Percentiles rank a stretch among this genome's conserved stretches.
These are phyloP conservation scores for Lutjanus campechanus DNA, from an alignment of 2,797 vertebrate genomes.

Conservation along the genomic window DNA sequence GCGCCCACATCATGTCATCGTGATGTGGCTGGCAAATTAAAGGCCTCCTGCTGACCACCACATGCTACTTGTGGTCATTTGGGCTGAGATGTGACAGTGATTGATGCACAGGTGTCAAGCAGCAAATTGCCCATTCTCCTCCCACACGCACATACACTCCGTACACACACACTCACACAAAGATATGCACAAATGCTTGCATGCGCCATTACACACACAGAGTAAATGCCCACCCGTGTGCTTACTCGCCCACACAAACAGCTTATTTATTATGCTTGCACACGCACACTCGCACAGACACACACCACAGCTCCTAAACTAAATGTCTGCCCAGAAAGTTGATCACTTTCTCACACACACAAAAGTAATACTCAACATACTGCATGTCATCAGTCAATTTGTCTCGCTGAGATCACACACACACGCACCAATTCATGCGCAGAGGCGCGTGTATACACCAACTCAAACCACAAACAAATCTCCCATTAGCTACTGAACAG, in stretches of 20 bases:
- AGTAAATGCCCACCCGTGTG: constrained; percentile 35
- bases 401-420: not conserved
- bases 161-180: not conserved
- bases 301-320: not conserved
- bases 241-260: constrained; percentile 25
- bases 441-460: not conserved
- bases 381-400: constrained; percentile 3
- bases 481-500: not conserved
- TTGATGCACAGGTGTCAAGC: constrained; percentile 51
- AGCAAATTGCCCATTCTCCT: constrained; percentile 38
- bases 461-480: not conserved
- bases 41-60: constrained; percentile 21
- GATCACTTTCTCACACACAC: not conserved
- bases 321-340: not conserved
- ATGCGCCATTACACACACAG: constrained; percentile 20
- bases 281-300: not conserved
- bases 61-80: constrained; percentile 9
- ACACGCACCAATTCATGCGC: not conserved
- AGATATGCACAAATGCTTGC: constrained; percentile 32
- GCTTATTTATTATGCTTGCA: constrained; percentile 32
- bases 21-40: constrained; percentile 27
- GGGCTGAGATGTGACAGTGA: constrained; percentile 46
- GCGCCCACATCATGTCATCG: not conserved
- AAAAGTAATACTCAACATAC: not conserved
- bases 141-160: not conserved